A percentile compares a stretch with the other conserved stretches of the same genome.
Evolutionary conservation across 2,113 vertebrate species (phyloP).

Genomic region (Rostratula benghalensis): DNA sequence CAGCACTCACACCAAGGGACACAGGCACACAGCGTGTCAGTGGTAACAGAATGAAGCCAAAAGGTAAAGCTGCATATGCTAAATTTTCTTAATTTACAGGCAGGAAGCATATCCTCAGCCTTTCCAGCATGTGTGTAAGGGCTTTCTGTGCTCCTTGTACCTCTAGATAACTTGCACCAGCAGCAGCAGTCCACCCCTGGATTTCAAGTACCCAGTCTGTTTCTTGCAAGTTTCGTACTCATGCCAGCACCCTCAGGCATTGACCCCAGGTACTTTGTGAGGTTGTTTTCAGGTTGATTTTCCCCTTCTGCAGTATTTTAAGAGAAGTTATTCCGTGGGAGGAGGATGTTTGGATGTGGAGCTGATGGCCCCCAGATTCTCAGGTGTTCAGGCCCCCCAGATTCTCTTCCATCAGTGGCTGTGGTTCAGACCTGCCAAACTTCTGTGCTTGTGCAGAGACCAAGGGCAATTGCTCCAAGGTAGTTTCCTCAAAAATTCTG

Average conservation of each 20-base stretch:
- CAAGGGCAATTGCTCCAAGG: not conserved
- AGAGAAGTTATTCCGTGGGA: not conserved
- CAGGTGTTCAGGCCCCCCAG: not conserved
- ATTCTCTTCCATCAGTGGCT: not conserved
- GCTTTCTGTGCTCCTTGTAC: not conserved
- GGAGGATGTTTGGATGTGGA: not conserved
- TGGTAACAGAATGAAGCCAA: not conserved
- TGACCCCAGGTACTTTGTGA: not conserved
- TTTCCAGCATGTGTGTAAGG: not conserved
- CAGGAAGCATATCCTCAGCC: not conserved
- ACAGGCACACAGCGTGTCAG: not conserved
- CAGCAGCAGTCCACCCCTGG: not conserved
- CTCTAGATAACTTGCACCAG: not conserved
- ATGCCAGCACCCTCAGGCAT: not conserved
- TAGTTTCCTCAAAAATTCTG: constrained; percentile 37
- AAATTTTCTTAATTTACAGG: not conserved
- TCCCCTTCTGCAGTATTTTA: not conserved
- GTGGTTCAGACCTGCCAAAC: not conserved
- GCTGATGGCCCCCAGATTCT: not conserved
- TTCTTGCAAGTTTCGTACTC: not conserved
- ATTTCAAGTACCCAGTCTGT: not conserved
- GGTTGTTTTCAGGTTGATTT: not conserved
- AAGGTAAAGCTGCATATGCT: not conserved
- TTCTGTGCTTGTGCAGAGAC: not conserved
- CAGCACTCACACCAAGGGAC: not conserved